Percentiles rank a stretch among this genome's conserved stretches.
Evolutionary conservation across 2,888 invertebrate species (phyloP).

Genomic region (Diplolepis rosae): DNA sequence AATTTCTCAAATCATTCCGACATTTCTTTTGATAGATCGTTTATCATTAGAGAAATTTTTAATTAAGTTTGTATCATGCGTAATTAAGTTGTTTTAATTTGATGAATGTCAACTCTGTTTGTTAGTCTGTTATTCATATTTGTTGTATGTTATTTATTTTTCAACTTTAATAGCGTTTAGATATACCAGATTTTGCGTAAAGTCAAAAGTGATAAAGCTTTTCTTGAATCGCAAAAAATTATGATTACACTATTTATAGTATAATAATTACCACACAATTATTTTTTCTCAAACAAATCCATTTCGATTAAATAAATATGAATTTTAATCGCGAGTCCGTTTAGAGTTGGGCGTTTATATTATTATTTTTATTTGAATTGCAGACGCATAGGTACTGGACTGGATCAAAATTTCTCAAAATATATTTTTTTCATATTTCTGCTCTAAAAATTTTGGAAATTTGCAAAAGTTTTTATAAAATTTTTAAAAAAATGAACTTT

Average conservation of each 20-base stretch:
- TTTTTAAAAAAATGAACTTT: no score
- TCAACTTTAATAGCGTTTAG: slow-evolving; percentile 30
- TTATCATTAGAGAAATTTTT: slow-evolving; percentile 40
- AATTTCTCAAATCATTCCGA: slow-evolving; percentile 21
- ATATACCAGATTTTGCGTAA: slow-evolving; percentile 19
- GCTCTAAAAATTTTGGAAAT: no score
- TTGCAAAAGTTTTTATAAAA: background rate
- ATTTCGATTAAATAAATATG: background rate
- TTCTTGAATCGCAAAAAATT: slow-evolving; percentile 12
- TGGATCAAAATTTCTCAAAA: background rate
- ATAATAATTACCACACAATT: no score
- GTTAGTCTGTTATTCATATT: slow-evolving; percentile 52
- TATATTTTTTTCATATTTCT: no score
- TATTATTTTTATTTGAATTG: slow-evolving; percentile 9
- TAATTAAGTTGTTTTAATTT: slow-evolving; percentile 49
- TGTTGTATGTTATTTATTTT: slow-evolving; percentile 54
- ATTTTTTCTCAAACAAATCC: background rate
- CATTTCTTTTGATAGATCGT: slow-evolving; percentile 16
- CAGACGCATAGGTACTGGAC: slow-evolving; percentile 16
- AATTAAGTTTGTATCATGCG: slow-evolving; percentile 31
- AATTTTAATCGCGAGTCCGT: slow-evolving; percentile 15
- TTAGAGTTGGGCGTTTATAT: background rate
- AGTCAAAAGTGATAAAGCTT: background rate
- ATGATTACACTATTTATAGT: no score
- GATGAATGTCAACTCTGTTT: slow-evolving; percentile 53